Percentiles rank a stretch among this genome's conserved stretches.
phyloP scores from a whole-genome alignment of 2,888 invertebrate genomes.

The Drosophila histrio region DNA sequence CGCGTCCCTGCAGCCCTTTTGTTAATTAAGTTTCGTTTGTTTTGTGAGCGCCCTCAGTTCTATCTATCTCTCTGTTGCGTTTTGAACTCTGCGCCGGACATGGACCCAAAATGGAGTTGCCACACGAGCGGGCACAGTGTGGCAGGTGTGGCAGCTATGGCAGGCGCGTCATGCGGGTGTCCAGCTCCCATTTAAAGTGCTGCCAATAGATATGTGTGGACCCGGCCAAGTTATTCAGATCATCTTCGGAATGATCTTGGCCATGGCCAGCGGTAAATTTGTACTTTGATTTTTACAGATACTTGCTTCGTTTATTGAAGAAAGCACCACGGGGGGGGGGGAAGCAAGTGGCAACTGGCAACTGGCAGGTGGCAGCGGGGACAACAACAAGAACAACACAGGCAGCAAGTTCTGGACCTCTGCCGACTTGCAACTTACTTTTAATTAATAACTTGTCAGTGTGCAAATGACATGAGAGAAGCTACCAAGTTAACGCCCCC shows the following conservation, averaged over 20 bases:
- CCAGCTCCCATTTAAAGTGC: slow-evolving; percentile 3
- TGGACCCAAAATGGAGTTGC: slow-evolving; percentile 46
- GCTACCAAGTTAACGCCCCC: slow-evolving; percentile 72
- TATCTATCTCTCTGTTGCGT: slow-evolving; percentile 13
- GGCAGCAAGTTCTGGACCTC: too few relatives aligned
- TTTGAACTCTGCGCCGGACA: slow-evolving; percentile 59
- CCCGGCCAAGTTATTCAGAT: slow-evolving; percentile 10
- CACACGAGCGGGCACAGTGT: not conserved
- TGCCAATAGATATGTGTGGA: not conserved
- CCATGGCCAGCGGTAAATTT: not conserved
- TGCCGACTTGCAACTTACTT: slow-evolving; percentile 60
- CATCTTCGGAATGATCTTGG: slow-evolving; percentile 26
- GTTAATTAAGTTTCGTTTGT: slow-evolving; percentile 82
- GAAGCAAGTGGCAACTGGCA: too few relatives aligned
- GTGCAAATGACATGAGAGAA: slow-evolving; percentile 79
- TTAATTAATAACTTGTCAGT: slow-evolving; percentile 81
- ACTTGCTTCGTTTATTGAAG: slow-evolving; percentile 31
- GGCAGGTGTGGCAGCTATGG: not conserved
- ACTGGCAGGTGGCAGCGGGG: not conserved
- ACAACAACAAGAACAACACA: too few relatives aligned
- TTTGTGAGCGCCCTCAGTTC: slow-evolving; percentile 60
- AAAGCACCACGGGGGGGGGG: slow-evolving; percentile 7
- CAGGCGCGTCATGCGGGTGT: slow-evolving; percentile 15
- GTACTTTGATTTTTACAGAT: slow-evolving; percentile 45
- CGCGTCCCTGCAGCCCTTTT: slow-evolving; percentile 56